Percentiles rank a stretch among this genome's conserved stretches.
These are phyloP conservation scores for Zoroaster sp. DNA, from an alignment of 53 echinoderm and acorn worm species.

Conservation along the genomic window DNA sequence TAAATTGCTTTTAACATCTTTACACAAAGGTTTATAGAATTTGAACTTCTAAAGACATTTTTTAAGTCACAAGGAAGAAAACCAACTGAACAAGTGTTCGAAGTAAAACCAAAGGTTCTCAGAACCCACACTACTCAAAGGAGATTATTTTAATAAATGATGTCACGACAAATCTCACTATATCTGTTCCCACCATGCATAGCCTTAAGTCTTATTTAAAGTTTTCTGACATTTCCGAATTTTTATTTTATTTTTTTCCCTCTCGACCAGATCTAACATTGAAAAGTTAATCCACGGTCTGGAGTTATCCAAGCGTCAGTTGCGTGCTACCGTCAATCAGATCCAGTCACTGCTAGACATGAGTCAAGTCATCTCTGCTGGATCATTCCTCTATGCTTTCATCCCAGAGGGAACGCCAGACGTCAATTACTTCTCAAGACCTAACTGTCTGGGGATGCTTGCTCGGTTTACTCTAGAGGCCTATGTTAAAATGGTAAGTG, in stretches of 20 bases:
- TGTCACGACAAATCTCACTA: too few species aligned
- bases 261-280: constrained; percentile 67
- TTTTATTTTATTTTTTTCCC: neutral
- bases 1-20: too few species aligned
- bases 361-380: constrained; percentile 93
- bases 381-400: constrained; percentile 97
- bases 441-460: constrained; percentile 89
- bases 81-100: too few species aligned
- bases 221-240: neutral
- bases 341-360: constrained; percentile 94
- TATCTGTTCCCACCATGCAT: too few species aligned
- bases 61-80: too few species aligned
- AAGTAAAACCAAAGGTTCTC: neutral
- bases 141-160: too few species aligned
- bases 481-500: constrained; percentile 92
- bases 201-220: too few species aligned
- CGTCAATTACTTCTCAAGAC: constrained; percentile 81
- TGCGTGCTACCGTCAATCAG: constrained; percentile 84
- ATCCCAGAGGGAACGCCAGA: constrained; percentile 92
- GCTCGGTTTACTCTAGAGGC: constrained; percentile 92
- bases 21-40: too few species aligned
- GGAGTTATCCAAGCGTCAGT: constrained; percentile 81
- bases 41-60: too few species aligned
- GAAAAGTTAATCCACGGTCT: constrained; percentile 71
- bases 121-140: too few species aligned